These are phyloP conservation scores for Myripristis jacobus DNA, from an alignment of 2,797 vertebrate genomes.

Conservation along the genomic window DNA sequence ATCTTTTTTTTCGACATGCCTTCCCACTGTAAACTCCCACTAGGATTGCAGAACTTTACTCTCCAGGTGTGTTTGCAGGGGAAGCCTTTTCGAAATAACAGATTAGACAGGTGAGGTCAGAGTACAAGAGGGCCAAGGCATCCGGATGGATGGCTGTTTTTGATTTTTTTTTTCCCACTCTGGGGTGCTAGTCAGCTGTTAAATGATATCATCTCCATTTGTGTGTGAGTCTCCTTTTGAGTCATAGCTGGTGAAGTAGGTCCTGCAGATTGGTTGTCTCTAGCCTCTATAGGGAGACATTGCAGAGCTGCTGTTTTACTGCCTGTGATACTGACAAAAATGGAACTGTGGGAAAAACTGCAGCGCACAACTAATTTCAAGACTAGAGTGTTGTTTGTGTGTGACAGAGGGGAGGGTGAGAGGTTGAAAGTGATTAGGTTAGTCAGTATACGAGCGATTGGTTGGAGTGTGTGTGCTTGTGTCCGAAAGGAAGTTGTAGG, in stretches of 20 bases:
- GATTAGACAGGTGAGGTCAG: slow-evolving; percentile 70
- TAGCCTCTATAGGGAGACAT: slow-evolving; percentile 35
- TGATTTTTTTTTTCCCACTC: slow-evolving; percentile 1
- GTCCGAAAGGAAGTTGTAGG: slow-evolving; percentile 62
- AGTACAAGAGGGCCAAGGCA: slow-evolving; percentile 55
- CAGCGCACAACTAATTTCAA: background rate
- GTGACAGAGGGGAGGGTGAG: slow-evolving; percentile 15
- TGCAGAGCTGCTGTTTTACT: slow-evolving; percentile 20
- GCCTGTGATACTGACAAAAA: slow-evolving; percentile 21
- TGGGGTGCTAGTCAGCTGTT: slow-evolving; percentile 45
- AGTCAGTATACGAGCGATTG: slow-evolving; percentile 32
- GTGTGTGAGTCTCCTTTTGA: slow-evolving; percentile 36
- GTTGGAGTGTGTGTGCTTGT: slow-evolving; percentile 41
- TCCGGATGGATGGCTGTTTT: slow-evolving; percentile 50
- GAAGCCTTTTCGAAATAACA: slow-evolving; percentile 49
- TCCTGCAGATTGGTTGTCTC: slow-evolving; percentile 44
- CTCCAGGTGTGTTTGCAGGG: slow-evolving; percentile 62
- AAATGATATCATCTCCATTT: slow-evolving; percentile 54
- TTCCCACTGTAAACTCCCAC: slow-evolving; percentile 31
- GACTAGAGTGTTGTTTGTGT: slow-evolving; percentile 20
- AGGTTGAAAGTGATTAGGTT: slow-evolving; percentile 26
- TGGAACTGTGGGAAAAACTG: slow-evolving; percentile 19
- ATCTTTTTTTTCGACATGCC: slow-evolving; percentile 17
- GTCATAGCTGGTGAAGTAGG: slow-evolving; percentile 38
- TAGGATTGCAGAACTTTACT: slow-evolving; percentile 34